Conservation (phyloP, 1,140 invertebrate species). For the Acyrthosiphon pisum region DNA sequence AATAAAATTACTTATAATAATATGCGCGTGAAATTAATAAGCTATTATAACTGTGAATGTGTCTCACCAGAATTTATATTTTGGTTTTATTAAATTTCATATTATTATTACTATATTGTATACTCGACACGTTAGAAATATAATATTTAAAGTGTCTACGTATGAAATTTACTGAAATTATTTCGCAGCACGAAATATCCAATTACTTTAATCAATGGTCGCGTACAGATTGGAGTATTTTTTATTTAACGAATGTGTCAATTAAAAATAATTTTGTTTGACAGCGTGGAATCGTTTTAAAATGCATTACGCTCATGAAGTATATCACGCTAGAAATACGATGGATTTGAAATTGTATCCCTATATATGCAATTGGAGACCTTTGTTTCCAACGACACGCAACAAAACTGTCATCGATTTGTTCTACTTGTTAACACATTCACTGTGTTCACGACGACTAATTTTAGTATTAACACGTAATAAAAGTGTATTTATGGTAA, state of each 20-base stretch:
- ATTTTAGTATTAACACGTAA: background rate
- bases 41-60: background rate
- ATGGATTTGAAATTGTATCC: background rate
- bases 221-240: background rate
- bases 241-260: background rate
- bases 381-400: background rate
- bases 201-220: background rate
- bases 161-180: background rate
- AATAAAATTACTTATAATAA: background rate
- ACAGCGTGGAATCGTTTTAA: slow-evolving; percentile 1
- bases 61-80: background rate
- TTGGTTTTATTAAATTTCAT: background rate
- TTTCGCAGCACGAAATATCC: background rate
- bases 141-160: background rate
- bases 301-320: background rate
- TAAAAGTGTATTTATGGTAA: background rate
- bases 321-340: background rate
- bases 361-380: too few relatives aligned
- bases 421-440: background rate
- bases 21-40: background rate
- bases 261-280: slow-evolving; percentile 10
- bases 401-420: background rate
- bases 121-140: background rate
- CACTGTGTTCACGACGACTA: background rate
- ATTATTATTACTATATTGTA: background rate